Base-by-base conservation (phyloP, 2,888 invertebrate species). In the Drosophila neotestacea region DNA sequence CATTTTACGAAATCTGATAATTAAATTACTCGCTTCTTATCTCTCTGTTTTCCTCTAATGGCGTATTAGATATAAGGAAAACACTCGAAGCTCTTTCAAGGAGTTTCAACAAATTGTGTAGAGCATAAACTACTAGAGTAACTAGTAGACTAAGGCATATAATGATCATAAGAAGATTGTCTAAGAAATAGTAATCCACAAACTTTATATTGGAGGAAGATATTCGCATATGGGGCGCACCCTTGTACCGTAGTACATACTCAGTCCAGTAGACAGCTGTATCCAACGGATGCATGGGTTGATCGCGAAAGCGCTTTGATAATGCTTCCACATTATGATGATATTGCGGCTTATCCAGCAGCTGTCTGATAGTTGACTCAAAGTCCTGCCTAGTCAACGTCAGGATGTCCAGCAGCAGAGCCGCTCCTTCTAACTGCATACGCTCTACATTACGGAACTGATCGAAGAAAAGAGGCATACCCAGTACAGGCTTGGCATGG, bases 381-480 rank as follows among this genome's bases (percentile, higher is more conserved):
- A 93, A 68, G 1, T 74, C 77, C 1, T 87, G 73, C 39, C 88
- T 90, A 0, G 80, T 92, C n/a, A 93, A 39, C 2, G 85, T 77
- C 3, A 85, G 70, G 4, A 90, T 90, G 22, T 92, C 88, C 13
- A 94, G 56, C 4, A 72, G 4, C 70, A 30, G 91, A 32, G 4
- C 92, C 92, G 77, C 58, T 6, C 68, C 81, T n/a, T 64, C 59
- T 4, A 32, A 50, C 6, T 52, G 2, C 90, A 93, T 91, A 5
- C 90, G 88, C 1, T 86, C 90, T 71, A 93, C 91, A 71, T 94
- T 94, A 2, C 92, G 77, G 42, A 92, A 90, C 83, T 94, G 94
- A 81, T 94, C 94, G 4, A 89, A 93, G 58, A 93, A 93, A 2
- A 94, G 73, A 0, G 94, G 94, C 55, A 94, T 89, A 0, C 93